Evolutionary conservation across 2,797 vertebrate species (phyloP).

Genomic region (Hipposideros larvatus): DNA sequence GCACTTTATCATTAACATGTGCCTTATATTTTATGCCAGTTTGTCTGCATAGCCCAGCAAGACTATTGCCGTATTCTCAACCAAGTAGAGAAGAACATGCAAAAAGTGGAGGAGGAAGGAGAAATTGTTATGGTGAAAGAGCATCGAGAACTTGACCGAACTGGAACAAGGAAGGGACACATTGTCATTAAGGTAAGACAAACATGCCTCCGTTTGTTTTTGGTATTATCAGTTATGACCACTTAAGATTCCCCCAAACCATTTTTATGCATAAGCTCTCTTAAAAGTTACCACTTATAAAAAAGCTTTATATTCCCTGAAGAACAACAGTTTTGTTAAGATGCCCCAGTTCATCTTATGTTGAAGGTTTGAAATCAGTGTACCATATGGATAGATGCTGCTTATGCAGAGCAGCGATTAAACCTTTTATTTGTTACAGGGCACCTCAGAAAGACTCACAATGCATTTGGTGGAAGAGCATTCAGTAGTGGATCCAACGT

Average conservation of each 20-base stretch:
- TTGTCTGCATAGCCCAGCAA: slow-evolving; percentile 99
- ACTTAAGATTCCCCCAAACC: background rate
- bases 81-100: slow-evolving; percentile 99
- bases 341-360: background rate
- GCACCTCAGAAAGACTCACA: slow-evolving; percentile 97
- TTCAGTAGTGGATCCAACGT: slow-evolving; percentile 98
- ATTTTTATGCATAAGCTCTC: background rate
- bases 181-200: slow-evolving; percentile 98
- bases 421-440: slow-evolving; percentile 87
- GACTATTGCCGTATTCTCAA: slow-evolving; percentile 99
- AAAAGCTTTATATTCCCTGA: background rate
- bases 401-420: background rate
- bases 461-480: slow-evolving; percentile 99
- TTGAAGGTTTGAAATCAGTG: background rate
- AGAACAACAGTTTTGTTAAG: background rate
- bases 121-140: slow-evolving; percentile 99
- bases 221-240: background rate
- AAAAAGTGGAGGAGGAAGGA: slow-evolving; percentile 99
- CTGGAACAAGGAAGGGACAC: slow-evolving; percentile 98
- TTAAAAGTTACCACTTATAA: background rate
- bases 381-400: background rate
- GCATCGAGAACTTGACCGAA: slow-evolving; percentile 98
- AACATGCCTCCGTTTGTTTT: background rate
- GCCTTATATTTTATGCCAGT: slow-evolving; percentile 87
- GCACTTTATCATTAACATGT: slow-evolving; percentile 70